Evolutionary conservation across 2,888 invertebrate genomes (phyloP).

Genomic region (Chrysotoxum bicinctum): DNA sequence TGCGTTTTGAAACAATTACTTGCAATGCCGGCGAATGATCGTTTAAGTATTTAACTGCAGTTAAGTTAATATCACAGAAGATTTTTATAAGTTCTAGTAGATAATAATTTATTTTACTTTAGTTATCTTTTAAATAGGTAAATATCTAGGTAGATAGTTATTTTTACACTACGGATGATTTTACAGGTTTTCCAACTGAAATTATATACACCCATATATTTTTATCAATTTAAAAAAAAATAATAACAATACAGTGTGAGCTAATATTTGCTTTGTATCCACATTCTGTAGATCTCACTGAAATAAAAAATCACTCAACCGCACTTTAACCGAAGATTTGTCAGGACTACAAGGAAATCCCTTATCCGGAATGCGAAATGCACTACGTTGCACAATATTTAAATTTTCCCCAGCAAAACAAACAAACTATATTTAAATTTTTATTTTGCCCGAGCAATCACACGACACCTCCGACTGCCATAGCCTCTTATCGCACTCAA

Average conservation of each 20-base stretch:
- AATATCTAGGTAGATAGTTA: background rate
- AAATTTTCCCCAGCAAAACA: background rate
- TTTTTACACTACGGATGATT: background rate
- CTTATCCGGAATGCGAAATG: background rate
- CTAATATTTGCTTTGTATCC: background rate
- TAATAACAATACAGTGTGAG: slow-evolving; percentile 10
- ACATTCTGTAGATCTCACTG: background rate
- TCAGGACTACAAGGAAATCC: background rate
- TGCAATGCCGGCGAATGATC: background rate
- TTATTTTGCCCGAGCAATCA: slow-evolving; percentile 26
- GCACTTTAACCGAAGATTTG: background rate
- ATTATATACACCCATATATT: background rate
- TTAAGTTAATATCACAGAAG: background rate
- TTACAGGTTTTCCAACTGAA: background rate
- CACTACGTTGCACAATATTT: slow-evolving; percentile 3
- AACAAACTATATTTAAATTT: background rate
- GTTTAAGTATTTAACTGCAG: background rate
- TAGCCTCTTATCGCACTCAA: slow-evolving; percentile 51
- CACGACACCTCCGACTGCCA: slow-evolving; percentile 36
- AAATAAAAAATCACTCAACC: background rate
- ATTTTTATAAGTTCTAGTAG: background rate
- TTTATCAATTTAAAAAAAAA: background rate
- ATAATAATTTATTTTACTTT: background rate
- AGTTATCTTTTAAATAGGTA: background rate
- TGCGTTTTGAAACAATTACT: background rate